Evolutionary conservation across 2,113 vertebrate genomes (phyloP).

Genomic region (Phocoena sinus): DNA sequence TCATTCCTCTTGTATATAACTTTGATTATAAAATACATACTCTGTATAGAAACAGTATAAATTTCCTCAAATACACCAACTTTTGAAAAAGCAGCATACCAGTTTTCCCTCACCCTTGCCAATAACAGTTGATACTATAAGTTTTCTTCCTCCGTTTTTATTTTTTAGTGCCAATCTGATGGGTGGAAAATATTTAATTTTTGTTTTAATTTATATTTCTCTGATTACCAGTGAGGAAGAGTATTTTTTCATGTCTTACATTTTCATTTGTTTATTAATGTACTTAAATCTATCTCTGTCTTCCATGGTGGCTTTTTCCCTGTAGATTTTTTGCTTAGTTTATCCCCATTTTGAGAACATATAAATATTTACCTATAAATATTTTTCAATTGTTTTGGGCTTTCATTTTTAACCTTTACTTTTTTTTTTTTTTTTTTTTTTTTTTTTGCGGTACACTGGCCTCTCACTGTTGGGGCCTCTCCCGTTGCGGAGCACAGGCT

Average conservation of each 20-base stretch:
- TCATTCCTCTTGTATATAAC: not conserved
- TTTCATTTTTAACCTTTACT: not conserved
- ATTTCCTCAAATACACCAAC: not conserved
- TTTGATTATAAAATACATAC: not conserved
- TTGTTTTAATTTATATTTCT: conserved; percentile 4
- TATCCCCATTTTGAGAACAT: not conserved
- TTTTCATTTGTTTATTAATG: not conserved
- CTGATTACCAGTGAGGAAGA: not conserved
- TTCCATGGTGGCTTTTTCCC: not conserved
- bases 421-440: not conserved
- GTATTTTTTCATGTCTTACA: not conserved
- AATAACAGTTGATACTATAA: not conserved
- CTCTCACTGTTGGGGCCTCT: no score
- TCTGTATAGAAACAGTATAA: not conserved
- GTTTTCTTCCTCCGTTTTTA: not conserved
- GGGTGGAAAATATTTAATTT: not conserved
- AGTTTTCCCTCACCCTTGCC: not conserved
- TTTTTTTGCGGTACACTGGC: no score
- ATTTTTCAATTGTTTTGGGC: not conserved
- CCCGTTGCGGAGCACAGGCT: no score
- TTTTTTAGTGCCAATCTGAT: not conserved
- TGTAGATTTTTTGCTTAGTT: not conserved
- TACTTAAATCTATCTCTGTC: not conserved
- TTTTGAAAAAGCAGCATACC: not conserved
- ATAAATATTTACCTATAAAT: not conserved